A percentile compares a stretch with the other conserved stretches of the same genome.
Conservation (phyloP, 2,113 vertebrate genomes). For the Sclerurus mexicanus region DNA sequence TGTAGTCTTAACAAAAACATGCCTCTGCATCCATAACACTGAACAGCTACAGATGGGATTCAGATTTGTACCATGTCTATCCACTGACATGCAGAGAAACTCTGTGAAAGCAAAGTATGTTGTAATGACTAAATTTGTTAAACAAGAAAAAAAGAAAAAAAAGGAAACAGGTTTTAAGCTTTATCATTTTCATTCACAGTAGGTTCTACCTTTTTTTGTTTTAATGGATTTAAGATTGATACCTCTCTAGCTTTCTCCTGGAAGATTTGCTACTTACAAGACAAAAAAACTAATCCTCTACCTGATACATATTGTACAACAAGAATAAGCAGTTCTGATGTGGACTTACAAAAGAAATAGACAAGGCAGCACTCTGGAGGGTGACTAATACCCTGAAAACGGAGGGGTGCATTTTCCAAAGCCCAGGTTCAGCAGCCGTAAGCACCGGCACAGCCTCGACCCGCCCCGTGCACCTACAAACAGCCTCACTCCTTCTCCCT, state of each 20-base stretch:
- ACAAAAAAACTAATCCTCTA: neutral
- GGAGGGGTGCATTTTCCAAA: rapidly evolving
- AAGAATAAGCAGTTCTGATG: neutral
- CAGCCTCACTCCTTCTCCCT: neutral
- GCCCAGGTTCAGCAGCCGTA: rapidly evolving
- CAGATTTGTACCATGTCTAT: neutral
- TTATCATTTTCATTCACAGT: neutral
- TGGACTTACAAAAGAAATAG: neutral
- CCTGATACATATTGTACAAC: neutral
- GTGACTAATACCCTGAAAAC: neutral
- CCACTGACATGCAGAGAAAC: neutral
- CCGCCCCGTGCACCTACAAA: rapidly evolving
- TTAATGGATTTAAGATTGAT: neutral
- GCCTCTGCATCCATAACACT: neutral
- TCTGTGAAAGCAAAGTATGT: neutral
- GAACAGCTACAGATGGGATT: neutral
- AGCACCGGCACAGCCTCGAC: neutral
- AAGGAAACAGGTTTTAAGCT: neutral
- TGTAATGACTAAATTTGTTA: neutral
- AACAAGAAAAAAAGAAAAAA: neutral
- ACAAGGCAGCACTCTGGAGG: rapidly evolving
- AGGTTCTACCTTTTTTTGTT: neutral
- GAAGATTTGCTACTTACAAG: neutral
- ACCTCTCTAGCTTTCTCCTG: neutral
- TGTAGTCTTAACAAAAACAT: neutral